Conservation (phyloP, 2,797 vertebrate genomes). For the Acrossocheilus fasciatus region DNA sequence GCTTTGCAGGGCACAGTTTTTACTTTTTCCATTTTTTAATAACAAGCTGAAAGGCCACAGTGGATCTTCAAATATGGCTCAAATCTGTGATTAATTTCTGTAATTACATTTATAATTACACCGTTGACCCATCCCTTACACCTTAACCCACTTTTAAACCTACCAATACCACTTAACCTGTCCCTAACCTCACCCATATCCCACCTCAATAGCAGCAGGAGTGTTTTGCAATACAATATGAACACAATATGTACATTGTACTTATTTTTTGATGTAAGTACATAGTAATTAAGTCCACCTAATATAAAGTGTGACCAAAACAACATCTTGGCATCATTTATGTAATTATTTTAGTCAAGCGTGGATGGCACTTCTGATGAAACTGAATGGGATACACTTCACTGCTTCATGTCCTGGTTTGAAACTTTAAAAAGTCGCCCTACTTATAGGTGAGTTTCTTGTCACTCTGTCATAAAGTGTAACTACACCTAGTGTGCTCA, state of each 20-base stretch:
- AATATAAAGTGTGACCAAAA: not conserved
- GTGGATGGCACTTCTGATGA: not conserved
- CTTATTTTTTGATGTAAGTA: too few relatives aligned
- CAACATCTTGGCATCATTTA: not conserved
- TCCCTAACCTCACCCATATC: too few relatives aligned
- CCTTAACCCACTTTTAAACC: too few relatives aligned
- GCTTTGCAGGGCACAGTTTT: not conserved
- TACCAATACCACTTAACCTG: too few relatives aligned
- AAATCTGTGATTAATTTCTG: not conserved
- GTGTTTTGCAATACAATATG: too few relatives aligned
- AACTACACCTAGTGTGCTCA: slow-evolving; percentile 40
- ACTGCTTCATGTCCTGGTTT: not conserved
- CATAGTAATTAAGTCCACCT: too few relatives aligned
- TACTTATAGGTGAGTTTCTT: slow-evolving; percentile 16
- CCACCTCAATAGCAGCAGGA: too few relatives aligned
- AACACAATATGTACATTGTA: too few relatives aligned
- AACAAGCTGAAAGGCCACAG: not conserved
- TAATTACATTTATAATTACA: too few relatives aligned
- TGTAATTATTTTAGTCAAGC: not conserved
- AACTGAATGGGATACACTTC: not conserved
- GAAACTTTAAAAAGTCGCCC: not conserved
- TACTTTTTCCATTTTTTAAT: not conserved
- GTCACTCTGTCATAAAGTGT: slow-evolving; percentile 24
- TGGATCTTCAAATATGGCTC: not conserved
- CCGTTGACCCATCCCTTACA: too few relatives aligned